These are phyloP conservation scores for Eupithecia pulchellata DNA, from an alignment of 2,888 invertebrate species.

Conservation along the genomic window DNA sequence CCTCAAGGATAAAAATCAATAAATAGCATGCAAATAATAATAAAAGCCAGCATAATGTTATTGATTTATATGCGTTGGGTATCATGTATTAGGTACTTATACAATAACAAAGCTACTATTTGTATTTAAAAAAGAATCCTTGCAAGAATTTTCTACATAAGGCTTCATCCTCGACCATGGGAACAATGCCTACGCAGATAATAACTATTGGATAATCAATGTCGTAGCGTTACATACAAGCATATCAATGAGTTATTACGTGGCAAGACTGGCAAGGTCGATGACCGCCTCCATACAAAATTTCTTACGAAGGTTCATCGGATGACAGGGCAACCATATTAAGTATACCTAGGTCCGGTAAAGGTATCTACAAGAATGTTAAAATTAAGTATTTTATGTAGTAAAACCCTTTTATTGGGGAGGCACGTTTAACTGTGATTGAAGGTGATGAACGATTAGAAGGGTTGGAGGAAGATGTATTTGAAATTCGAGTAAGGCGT, in stretches of 20 bases:
- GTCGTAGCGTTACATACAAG: conserved; percentile 40
- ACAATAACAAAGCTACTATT: not conserved
- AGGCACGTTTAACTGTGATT: not conserved
- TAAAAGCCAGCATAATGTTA: not conserved
- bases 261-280: conserved; percentile 55
- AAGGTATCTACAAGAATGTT: not conserved
- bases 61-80: not conserved
- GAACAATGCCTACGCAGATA: conserved; percentile 33
- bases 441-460: not conserved
- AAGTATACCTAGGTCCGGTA: not conserved
- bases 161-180: conserved; percentile 42
- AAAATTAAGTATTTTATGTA: not conserved
- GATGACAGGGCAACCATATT: conserved; percentile 8
- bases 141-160: conserved; percentile 35
- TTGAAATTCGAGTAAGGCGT: too few species aligned
- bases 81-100: not conserved
- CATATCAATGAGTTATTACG: conserved; percentile 53
- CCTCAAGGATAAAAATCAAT: not conserved
- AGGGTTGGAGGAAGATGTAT: not conserved
- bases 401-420: not conserved
- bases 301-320: conserved; percentile 28
- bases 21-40: not conserved
- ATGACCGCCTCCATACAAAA: conserved; percentile 51
- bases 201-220: conserved; percentile 24
- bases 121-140: conserved; percentile 30